Base-by-base conservation (phyloP, 2,113 vertebrate species). In the Pteruthius melanotis region DNA sequence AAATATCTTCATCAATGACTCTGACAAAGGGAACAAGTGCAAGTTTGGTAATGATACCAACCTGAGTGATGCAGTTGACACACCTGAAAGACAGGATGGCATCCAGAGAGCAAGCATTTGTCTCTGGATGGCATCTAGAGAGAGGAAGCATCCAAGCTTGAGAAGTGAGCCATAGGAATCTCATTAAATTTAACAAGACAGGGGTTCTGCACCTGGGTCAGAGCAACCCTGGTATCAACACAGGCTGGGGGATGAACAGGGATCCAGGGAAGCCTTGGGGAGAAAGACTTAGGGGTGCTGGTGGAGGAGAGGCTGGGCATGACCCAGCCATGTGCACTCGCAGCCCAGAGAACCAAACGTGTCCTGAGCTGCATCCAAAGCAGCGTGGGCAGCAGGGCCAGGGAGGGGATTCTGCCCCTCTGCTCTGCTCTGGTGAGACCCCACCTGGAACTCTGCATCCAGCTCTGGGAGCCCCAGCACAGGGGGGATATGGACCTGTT, bases 361-460 rank as follows among this genome's bases (percentile, higher is more conserved):
- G 3, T 17, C 21, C 35, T 57, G 21, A 26, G 59, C 24, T 87
- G 30, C 47, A 53, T 39, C 47, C 56, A 70, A 19, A 78, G 19
- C n/a, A 45, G 3, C 0, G 0, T 39, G 28, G 23, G 1, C 27
- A 61, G 47, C n/a, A 69, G 12, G 15, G 10, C 3, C 0, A 60
- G 2, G 13, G n/a, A 61, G 22, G 10, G 20, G 19, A 39, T 47
- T 70, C n/a, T 23, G 11, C 11, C 37, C 27, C 22, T 59, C 52
- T 69, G 20, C 57, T 53, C 33, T 28, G 18, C 22, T 28, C 39
- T 60, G 64, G 0, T 71, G 49, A 42, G n/a, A 35, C 2, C 20
- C 6, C 35, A 49, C 11, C 49, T 88, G 75, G 2, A 64, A 3
- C 1, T 3, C 24, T 79, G 57, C 13, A 42, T 47, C 45, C 65